These are phyloP conservation scores for Notarius lentiginosus DNA, from an alignment of 2,113 vertebrate genomes.

Conservation along the genomic window DNA sequence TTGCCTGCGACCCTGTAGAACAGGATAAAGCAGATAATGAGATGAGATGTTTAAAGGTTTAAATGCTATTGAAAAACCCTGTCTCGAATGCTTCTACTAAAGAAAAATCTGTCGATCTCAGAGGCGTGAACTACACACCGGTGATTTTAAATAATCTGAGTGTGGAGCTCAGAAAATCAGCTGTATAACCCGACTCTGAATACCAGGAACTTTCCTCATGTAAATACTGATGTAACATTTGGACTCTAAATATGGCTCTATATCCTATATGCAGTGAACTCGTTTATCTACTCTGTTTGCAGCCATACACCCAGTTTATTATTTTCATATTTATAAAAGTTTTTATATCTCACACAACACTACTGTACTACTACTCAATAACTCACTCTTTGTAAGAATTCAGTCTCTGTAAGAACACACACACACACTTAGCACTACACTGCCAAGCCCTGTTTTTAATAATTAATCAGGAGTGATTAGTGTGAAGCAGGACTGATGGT, in stretches of 20 bases:
- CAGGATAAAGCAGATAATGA: too few species aligned
- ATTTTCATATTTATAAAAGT: background rate
- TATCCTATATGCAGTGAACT: background rate
- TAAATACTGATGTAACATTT: background rate
- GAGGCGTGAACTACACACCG: background rate
- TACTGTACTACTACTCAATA: background rate
- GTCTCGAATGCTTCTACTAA: background rate
- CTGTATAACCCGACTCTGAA: background rate
- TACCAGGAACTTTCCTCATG: background rate
- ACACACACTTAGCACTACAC: background rate
- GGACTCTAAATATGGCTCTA: background rate
- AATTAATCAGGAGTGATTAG: conserved; percentile 6
- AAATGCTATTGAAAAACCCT: background rate
- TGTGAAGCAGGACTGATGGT: background rate
- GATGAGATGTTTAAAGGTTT: background rate
- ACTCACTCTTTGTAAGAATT: background rate
- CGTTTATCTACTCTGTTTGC: background rate
- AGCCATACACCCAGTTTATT: background rate
- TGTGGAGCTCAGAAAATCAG: background rate
- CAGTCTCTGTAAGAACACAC: background rate
- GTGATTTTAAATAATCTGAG: background rate
- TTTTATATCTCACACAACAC: background rate
- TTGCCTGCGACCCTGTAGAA: too few species aligned
- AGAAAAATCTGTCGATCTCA: background rate
- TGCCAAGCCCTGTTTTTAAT: background rate